Evolutionary conservation across 2,113 vertebrate species (phyloP), one percentile per base, ranked within the genome.

Genomic region (Chunga burmeisteri): DNA sequence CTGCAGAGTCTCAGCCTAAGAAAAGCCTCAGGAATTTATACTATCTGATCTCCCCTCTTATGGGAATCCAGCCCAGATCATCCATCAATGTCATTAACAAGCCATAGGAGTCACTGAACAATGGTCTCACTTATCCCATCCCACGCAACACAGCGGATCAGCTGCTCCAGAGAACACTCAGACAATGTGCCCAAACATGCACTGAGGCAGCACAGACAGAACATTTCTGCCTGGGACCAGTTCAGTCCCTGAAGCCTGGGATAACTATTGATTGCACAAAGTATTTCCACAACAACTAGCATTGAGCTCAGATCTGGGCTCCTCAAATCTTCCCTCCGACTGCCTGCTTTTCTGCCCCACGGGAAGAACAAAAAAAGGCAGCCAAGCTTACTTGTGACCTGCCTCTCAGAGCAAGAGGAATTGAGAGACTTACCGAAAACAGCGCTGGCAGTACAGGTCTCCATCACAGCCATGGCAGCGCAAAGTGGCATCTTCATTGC

Each of bases 401-500:
- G 2, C 25, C n/a, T 62, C 62, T 90, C 38, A 65, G 53, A 46
- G 2, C 12, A 40, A 78, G 34, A 84, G 49, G 82, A 38, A 47
- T 1, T 50, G 26, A 0, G 1, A 56, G 52, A 47, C 86, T 62
- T 98, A 99, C 99, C 98, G 98, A 98, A 99, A 99, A 96, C 99
- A 99, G 93, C 98, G 98, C 86, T 98, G 98, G 94, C 99, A 99
- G 97, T 99, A 99, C 53, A 99, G 98, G 91, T 99, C 99, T 62
- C 98, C 98, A 0, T 99, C 98, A 3, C 99, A 99, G 70, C 98
- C 98, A 44, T 99, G 97, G 85, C 99, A 99, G 71, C 99, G 99
- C 63, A 99, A 73, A 6, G 96, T 95, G 78, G 99, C 99, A 8
- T 99, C 98, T 55, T 98, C 98, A 2, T 99, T 99, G 96, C 99